phyloP scores from a whole-genome alignment of 1,140 invertebrate genomes.

The Sycophaga agraensis region DNA sequence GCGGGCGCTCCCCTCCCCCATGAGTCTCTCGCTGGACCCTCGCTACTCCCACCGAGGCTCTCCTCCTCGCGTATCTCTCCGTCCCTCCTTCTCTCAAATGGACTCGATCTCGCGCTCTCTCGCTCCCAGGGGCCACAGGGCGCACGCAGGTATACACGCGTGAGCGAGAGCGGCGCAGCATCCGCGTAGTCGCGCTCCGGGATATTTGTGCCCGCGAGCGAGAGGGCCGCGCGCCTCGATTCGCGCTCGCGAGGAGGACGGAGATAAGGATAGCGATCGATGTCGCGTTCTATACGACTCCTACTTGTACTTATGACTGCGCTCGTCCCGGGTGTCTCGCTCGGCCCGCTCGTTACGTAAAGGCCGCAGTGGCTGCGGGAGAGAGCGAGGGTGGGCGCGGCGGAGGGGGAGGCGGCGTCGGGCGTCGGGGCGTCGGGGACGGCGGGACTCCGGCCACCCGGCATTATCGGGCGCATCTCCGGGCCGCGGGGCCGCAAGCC shows the following conservation, averaged over 20 bases:
- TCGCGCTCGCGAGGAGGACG: background rate
- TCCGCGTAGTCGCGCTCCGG: background rate
- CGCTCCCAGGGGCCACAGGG: too few species aligned
- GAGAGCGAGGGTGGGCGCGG: too few species aligned
- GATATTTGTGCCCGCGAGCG: background rate
- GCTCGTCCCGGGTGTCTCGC: conserved; percentile 40
- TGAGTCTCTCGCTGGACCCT: conserved; percentile 9
- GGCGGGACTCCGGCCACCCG: too few species aligned
- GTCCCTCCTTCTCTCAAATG: background rate
- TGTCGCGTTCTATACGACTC: background rate
- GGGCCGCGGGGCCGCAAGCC: too few species aligned
- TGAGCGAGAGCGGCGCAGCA: background rate
- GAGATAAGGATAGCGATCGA: conserved; percentile 18
- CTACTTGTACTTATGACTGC: background rate
- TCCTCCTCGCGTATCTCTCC: background rate
- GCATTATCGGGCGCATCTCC: too few species aligned
- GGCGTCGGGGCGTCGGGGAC: background rate
- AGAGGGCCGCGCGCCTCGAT: background rate
- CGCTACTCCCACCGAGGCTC: conserved; percentile 3
- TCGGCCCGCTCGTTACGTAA: conserved; percentile 32
- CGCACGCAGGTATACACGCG: background rate
- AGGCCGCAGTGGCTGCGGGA: too few species aligned
- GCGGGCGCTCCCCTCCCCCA: background rate
- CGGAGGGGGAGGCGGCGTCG: background rate
- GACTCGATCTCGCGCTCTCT: too few species aligned